These are phyloP conservation scores for Rhodeus uyekii DNA, from an alignment of 2,797 vertebrate species.

Conservation along the genomic window DNA sequence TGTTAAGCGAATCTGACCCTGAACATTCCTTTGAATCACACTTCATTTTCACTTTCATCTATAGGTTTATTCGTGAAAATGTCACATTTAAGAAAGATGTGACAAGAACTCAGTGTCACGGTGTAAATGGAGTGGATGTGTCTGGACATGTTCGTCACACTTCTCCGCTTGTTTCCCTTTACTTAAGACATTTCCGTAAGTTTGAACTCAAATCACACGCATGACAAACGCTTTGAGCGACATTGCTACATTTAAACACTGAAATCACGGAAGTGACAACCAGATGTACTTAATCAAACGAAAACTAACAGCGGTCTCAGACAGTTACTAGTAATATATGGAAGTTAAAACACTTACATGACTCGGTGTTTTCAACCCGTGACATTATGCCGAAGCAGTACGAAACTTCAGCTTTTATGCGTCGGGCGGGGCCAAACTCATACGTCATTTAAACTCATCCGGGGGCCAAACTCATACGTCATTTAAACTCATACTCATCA, in stretches of 20 bases:
- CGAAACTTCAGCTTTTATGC: background rate
- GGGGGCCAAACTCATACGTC: no score
- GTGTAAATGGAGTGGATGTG: background rate
- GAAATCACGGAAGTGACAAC: background rate
- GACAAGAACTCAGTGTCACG: background rate
- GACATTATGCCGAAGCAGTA: fast-evolving
- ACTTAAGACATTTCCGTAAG: background rate
- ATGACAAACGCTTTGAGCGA: background rate
- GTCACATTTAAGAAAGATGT: background rate
- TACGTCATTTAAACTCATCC: no score
- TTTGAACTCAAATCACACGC: background rate
- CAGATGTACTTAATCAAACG: background rate
- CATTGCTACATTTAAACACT: background rate
- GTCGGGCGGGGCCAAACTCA: no score
- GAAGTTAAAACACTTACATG: conserved; percentile 21
- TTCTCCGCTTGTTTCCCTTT: background rate
- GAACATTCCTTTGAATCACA: background rate
- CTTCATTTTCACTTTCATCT: background rate
- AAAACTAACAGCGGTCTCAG: background rate
- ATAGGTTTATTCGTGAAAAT: background rate
- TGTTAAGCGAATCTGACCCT: background rate
- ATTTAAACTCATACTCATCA: no score
- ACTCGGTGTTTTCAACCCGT: background rate
- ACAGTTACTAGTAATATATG: background rate
- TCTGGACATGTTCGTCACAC: background rate